Percentiles rank a stretch among this genome's conserved stretches.
phyloP scores from a whole-genome alignment of 2,113 vertebrate species.

The Toxotes jaculatrix region DNA sequence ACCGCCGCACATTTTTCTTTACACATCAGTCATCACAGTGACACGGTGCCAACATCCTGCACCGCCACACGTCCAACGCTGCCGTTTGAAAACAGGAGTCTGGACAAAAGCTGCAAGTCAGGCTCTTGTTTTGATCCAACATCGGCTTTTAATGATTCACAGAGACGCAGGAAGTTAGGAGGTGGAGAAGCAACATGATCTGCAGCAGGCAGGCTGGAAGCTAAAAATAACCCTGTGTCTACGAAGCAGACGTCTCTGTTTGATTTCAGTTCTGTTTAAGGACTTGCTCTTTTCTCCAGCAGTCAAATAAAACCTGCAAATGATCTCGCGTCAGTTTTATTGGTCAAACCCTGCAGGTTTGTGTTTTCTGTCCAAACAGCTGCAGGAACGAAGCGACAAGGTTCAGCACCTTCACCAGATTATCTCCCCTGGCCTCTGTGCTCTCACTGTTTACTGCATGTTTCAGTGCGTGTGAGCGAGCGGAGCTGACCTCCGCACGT shows the following conservation, averaged over 20 bases:
- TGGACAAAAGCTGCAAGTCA: not conserved
- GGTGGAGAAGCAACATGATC: conserved; percentile 30
- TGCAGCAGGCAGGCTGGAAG: conserved; percentile 18
- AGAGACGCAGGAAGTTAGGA: conserved; percentile 62
- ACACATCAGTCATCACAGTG: not conserved
- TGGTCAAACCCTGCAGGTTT: not conserved
- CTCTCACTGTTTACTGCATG: not conserved
- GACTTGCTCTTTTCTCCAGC: not conserved
- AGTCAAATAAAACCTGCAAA: conserved; percentile 8
- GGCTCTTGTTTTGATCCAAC: conserved; percentile 34
- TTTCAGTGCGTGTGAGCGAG: not conserved
- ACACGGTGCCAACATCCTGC: not conserved
- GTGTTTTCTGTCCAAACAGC: not conserved
- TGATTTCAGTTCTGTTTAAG: conserved; percentile 44
- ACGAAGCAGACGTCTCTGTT: conserved; percentile 41
- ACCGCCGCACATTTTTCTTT: not conserved
- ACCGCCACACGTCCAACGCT: not conserved
- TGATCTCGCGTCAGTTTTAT: not conserved
- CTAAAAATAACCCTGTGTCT: conserved; percentile 60
- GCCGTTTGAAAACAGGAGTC: not conserved
- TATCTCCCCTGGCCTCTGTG: not conserved
- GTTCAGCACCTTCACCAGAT: not conserved
- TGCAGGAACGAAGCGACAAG: not conserved
- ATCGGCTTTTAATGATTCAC: conserved; percentile 37
- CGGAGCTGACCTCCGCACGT: conserved; percentile 20